phyloP scores from a whole-genome alignment of 53 echinoderm and acorn worm species.

The Stichopus horrens region DNA sequence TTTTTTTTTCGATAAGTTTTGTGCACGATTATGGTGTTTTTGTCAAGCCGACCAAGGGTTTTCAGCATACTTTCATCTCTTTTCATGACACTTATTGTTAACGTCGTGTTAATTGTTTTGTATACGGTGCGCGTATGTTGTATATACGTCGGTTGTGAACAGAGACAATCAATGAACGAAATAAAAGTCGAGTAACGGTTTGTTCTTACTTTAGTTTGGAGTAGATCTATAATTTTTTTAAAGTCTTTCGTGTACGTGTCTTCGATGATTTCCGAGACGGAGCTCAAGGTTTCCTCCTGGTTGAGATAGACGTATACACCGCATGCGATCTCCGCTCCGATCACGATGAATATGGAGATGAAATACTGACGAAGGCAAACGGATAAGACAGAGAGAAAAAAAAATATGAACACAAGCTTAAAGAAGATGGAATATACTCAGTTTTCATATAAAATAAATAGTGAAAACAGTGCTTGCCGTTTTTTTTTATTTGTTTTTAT shows the following conservation, averaged over 20 bases:
- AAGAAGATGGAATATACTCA: too few species aligned
- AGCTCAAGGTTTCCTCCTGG: background rate
- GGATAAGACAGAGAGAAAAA: too few species aligned
- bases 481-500: too few species aligned
- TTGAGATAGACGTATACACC: conserved; percentile 30
- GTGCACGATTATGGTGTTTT: too few species aligned
- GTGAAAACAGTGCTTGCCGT: too few species aligned
- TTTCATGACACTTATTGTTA: too few species aligned
- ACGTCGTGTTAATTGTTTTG: too few species aligned
- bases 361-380: conserved; percentile 1
- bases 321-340: conserved; percentile 36
- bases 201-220: conserved; percentile 33
- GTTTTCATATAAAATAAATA: too few species aligned
- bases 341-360: conserved; percentile 25
- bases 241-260: conserved; percentile 22
- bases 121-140: background rate
- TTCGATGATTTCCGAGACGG: background rate
- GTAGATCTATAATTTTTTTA: conserved; percentile 36
- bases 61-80: too few species aligned
- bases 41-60: too few species aligned
- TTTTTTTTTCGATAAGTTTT: too few species aligned
- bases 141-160: background rate
- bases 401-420: background rate
- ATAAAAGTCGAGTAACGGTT: background rate
- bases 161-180: background rate